These are phyloP conservation scores for Crocidura indochinensis DNA, from an alignment of 2,797 vertebrate genomes.

Conservation along the genomic window DNA sequence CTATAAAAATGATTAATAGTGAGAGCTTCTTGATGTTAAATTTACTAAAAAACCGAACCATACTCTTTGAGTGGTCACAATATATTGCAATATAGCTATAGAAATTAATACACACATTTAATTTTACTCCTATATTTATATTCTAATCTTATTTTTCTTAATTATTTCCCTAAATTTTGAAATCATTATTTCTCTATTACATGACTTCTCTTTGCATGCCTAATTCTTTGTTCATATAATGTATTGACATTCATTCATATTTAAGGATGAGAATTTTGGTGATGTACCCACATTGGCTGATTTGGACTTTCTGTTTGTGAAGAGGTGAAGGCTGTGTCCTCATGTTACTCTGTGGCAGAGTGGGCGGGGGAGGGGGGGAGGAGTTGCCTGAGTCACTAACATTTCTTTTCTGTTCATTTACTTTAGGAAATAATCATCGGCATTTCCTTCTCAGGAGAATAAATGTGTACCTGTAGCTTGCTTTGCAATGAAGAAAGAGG, in stretches of 20 bases:
- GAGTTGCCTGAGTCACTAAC: not conserved
- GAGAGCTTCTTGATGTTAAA: not conserved
- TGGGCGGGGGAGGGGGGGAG: not conserved
- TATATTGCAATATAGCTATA: not conserved
- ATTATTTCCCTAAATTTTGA: not conserved
- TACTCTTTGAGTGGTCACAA: not conserved
- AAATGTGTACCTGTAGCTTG: too few species aligned
- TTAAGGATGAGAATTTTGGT: not conserved
- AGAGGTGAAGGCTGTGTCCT: not conserved
- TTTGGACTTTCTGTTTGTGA: conserved; percentile 7
- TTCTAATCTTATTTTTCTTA: not conserved
- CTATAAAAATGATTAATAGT: not conserved
- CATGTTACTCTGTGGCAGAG: not conserved
- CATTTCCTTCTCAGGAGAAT: not conserved
- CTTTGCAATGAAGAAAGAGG: not conserved
- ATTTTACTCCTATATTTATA: conserved; percentile 5
- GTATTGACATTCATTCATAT: not conserved
- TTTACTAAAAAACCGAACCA: not conserved
- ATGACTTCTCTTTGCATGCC: not conserved
- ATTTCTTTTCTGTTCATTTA: not conserved
- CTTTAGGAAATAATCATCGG: not conserved
- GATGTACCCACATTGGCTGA: not conserved
- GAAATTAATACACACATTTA: not conserved
- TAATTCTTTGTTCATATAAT: not conserved
- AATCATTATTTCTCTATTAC: not conserved